A percentile compares a stretch with the other conserved stretches of the same genome.
Conservation (phyloP, 2,888 invertebrate genomes). For the Acanthosepion esculentum region DNA sequence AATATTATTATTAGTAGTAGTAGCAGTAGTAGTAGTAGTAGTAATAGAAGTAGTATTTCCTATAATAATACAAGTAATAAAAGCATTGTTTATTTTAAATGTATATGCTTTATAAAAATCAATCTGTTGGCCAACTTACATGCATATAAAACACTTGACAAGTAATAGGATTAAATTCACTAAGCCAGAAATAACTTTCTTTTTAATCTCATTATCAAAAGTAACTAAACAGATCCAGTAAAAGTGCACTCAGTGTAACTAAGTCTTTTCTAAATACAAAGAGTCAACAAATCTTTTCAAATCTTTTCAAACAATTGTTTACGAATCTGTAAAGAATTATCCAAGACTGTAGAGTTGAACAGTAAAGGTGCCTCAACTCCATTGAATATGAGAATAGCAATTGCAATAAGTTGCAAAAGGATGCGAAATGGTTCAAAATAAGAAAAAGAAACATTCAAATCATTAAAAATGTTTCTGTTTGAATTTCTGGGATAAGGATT, state of each 20-base stretch:
- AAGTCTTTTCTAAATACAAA: neutral
- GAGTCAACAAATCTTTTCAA: neutral
- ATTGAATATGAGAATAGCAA: no score
- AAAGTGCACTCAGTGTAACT: neutral
- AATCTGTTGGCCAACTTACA: neutral
- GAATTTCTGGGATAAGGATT: no score
- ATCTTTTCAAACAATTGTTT: neutral
- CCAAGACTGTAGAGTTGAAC: neutral
- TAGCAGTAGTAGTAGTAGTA: neutral
- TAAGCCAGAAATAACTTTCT: neutral
- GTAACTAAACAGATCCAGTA: neutral
- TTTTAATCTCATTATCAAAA: constrained; percentile 5
- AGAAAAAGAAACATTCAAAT: no score
- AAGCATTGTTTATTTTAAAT: neutral
- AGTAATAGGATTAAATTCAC: neutral
- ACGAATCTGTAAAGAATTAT: neutral
- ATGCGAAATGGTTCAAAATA: no score
- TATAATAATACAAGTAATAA: neutral
- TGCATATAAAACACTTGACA: neutral
- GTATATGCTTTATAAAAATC: neutral
- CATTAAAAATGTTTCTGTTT: no score
- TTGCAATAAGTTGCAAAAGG: no score
- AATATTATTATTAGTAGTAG: neutral
- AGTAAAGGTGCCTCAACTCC: no score
- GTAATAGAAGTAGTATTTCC: neutral